phyloP scores from a whole-genome alignment of 2,888 invertebrate species.

The Dinocampus coccinellae region DNA sequence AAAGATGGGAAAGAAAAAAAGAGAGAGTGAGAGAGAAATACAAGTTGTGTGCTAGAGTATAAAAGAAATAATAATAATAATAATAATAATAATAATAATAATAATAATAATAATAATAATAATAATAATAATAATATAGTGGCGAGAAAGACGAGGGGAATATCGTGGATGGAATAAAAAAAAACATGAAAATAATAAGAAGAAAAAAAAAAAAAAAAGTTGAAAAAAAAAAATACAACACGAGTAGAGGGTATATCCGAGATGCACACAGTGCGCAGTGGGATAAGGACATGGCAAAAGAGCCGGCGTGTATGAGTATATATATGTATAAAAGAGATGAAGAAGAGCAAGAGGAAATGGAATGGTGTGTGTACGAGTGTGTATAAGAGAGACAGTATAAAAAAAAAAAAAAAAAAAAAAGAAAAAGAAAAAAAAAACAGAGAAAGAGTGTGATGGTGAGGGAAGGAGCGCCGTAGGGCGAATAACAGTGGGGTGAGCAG shows the following conservation, averaged over 20 bases:
- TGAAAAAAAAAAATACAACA: slow-evolving; percentile 14
- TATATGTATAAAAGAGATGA: background rate
- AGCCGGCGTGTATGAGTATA: background rate
- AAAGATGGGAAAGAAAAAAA: no score
- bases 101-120: no score
- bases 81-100: no score
- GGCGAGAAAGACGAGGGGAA: background rate
- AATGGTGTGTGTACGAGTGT: background rate
- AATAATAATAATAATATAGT: no score
- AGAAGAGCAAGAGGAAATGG: background rate
- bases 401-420: no score
- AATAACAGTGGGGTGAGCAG: slow-evolving; percentile 15
- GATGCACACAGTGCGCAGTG: background rate
- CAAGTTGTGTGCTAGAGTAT: background rate
- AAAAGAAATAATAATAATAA: no score
- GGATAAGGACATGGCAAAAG: background rate
- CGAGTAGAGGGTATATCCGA: slow-evolving; percentile 7
- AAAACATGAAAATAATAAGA: slow-evolving; percentile 10
- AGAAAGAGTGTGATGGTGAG: background rate
- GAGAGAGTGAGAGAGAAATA: background rate
- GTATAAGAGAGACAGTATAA: background rate
- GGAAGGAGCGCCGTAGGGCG: slow-evolving; percentile 35
- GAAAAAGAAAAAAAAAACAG: background rate
- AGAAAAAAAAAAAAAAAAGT: slow-evolving; percentile 8
- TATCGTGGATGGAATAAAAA: background rate